Conservation (phyloP, 92 coral and sea anemone species). For the Porites evermanni region DNA sequence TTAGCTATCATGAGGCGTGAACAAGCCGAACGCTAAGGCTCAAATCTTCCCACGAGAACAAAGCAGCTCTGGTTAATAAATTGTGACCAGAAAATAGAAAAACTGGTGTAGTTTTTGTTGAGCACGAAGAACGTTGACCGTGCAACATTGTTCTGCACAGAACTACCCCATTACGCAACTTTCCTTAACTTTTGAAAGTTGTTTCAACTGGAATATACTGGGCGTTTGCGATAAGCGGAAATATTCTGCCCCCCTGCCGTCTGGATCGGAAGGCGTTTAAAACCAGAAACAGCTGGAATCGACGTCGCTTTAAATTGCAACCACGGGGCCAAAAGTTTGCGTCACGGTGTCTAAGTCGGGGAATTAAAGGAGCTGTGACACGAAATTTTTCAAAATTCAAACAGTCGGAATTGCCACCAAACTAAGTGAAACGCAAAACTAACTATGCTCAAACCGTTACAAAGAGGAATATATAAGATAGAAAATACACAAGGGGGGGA, state of each 20-base stretch:
- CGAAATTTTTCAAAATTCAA: too few relatives aligned
- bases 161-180: neutral
- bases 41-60: slow-evolving; percentile 19
- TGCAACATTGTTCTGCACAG: too few relatives aligned
- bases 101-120: neutral
- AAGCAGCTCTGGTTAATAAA: neutral
- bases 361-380: too few relatives aligned
- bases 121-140: too few relatives aligned
- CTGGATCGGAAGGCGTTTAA: neutral
- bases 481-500: too few relatives aligned
- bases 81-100: neutral
- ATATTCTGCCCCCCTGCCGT: neutral
- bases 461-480: too few relatives aligned
- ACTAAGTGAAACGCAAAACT: too few relatives aligned
- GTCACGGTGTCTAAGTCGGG: neutral
- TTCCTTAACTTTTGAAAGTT: neutral
- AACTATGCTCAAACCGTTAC: too few relatives aligned
- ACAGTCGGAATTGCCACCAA: too few relatives aligned
- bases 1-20: neutral
- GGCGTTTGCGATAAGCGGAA: neutral
- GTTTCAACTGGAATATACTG: neutral
- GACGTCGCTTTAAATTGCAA: neutral
- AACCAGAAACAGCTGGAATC: neutral
- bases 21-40: neutral
- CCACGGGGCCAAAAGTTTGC: neutral